A percentile compares a stretch with the other conserved stretches of the same genome.
phyloP scores from a whole-genome alignment of 2,888 invertebrate genomes.

The Eupithecia tripunctaria region DNA sequence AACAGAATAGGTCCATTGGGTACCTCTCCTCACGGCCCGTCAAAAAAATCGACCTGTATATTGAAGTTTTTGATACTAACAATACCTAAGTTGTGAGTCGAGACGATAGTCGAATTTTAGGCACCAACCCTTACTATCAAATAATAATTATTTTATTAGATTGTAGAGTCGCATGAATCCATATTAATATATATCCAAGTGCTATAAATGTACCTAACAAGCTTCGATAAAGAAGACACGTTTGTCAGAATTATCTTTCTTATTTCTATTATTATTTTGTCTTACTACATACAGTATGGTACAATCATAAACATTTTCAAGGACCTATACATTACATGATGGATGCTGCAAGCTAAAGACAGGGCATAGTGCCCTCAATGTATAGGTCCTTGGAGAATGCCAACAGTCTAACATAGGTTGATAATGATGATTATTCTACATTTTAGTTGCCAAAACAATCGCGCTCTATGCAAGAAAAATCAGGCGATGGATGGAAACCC shows the following conservation, averaged over 20 bases:
- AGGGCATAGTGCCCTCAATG: too few relatives aligned
- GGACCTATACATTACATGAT: too few relatives aligned
- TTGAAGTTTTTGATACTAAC: too few relatives aligned
- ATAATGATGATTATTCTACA: too few relatives aligned
- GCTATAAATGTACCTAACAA: too few relatives aligned
- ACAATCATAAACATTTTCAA: background rate
- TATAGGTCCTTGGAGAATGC: too few relatives aligned
- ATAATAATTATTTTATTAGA: background rate
- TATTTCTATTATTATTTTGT: background rate
- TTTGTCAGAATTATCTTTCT: background rate
- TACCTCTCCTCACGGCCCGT: too few relatives aligned
- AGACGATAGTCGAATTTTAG: background rate
- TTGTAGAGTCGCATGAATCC: background rate
- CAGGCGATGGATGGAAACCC: slow-evolving; percentile 67
- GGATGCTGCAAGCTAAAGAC: too few relatives aligned
- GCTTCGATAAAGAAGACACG: background rate
- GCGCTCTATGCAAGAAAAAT: slow-evolving; percentile 57
- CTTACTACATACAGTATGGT: background rate
- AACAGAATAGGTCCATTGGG: too few relatives aligned
- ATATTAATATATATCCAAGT: background rate
- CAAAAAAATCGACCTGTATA: too few relatives aligned
- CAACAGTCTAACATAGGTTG: too few relatives aligned
- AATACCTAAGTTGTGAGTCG: too few relatives aligned
- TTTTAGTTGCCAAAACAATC: slow-evolving; percentile 50
- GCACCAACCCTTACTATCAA: background rate